Percentiles rank a stretch among this genome's conserved stretches.
These are phyloP conservation scores for Cantharis flavilabris DNA, from an alignment of 2,888 invertebrate genomes.

Conservation along the genomic window DNA sequence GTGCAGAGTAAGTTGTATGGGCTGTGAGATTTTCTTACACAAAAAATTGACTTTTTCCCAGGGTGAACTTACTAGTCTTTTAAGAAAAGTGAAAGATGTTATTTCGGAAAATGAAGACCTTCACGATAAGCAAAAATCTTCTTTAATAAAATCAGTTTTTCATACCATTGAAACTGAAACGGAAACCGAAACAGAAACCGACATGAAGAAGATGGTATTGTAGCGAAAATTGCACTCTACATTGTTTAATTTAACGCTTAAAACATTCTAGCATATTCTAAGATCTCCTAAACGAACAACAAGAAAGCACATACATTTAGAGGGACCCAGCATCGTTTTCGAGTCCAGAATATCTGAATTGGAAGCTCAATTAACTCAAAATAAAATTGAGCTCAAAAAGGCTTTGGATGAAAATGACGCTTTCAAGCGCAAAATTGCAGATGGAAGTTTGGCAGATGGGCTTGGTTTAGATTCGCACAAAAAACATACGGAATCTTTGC, in stretches of 20 bases:
- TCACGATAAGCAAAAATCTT: conserved; percentile 71
- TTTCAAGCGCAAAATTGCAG: conserved; percentile 54
- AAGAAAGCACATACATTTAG: conserved; percentile 50
- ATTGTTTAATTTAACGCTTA: background rate
- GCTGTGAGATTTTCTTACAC: too few relatives aligned
- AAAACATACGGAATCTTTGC: conserved; percentile 71
- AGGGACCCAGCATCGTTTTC: conserved; percentile 80
- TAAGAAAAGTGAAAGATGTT: conserved; percentile 84
- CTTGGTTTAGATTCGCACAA: conserved; percentile 67
- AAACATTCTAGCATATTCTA: background rate
- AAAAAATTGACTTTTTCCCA: conserved; percentile 40
- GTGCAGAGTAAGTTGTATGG: conserved; percentile 63
- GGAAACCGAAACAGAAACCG: conserved; percentile 49
- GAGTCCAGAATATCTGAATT: conserved; percentile 84
- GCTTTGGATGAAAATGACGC: conserved; percentile 68
- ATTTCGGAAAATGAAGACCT: conserved; percentile 82
- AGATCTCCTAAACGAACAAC: conserved; percentile 17
- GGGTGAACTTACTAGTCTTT: conserved; percentile 76
- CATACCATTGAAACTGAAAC: conserved; percentile 64
- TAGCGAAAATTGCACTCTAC: background rate
- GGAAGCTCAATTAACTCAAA: conserved; percentile 80
- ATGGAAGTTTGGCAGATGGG: conserved; percentile 57
- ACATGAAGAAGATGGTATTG: conserved; percentile 32
- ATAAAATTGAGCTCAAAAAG: conserved; percentile 76
- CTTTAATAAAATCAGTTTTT: conserved; percentile 58